Evolutionary conservation across 2,113 vertebrate species (phyloP).

Genomic region (Sylvietta virens): DNA sequence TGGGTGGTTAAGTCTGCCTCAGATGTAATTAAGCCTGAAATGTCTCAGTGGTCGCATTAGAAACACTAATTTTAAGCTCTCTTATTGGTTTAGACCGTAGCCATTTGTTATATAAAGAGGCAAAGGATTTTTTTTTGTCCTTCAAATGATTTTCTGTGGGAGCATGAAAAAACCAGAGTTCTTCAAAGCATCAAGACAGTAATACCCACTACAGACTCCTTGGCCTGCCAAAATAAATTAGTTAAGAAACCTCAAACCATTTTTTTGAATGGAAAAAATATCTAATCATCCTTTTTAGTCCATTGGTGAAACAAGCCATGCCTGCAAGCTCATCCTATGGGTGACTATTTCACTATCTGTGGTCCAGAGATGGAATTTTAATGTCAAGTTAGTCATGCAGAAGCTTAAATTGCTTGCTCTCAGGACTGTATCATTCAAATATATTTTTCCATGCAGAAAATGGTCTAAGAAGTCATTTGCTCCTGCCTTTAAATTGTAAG

Average conservation of each 20-base stretch:
- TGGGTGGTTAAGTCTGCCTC: slow-evolving; percentile 32
- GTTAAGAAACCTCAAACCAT: neutral
- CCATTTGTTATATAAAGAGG: slow-evolving; percentile 7
- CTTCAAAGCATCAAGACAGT: neutral
- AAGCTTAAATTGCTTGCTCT: neutral
- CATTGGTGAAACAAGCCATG: neutral
- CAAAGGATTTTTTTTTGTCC: neutral
- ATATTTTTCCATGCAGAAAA: neutral
- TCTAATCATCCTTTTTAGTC: neutral
- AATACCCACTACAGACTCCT: neutral
- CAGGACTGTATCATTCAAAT: neutral
- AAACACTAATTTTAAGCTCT: slow-evolving; percentile 29
- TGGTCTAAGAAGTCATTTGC: neutral
- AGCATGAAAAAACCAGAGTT: neutral
- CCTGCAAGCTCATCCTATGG: neutral
- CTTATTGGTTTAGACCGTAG: neutral
- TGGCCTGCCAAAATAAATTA: slow-evolving; percentile 1
- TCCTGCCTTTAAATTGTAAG: neutral
- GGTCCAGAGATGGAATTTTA: neutral
- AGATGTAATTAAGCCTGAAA: slow-evolving; percentile 54
- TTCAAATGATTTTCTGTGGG: slow-evolving; percentile 18
- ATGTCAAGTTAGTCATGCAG: neutral
- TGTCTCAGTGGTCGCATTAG: slow-evolving; percentile 49
- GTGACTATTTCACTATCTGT: neutral
- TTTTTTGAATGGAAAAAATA: neutral